Percentiles rank a stretch among this genome's conserved stretches.
These are phyloP conservation scores for Scopus umbretta DNA, from an alignment of 2,113 vertebrate species.

Conservation along the genomic window DNA sequence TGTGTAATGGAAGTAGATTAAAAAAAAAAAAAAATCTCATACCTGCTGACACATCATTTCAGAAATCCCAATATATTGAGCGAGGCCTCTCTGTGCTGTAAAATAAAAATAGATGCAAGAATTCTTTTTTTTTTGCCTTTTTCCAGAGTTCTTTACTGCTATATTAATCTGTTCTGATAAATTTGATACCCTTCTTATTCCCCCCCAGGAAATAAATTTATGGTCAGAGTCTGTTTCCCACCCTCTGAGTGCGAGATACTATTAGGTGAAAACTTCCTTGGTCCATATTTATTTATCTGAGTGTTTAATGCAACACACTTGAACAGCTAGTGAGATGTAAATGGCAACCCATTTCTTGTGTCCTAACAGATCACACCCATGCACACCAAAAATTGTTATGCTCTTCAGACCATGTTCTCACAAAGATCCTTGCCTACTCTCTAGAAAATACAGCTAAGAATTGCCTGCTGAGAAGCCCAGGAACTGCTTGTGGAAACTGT, in stretches of 20 bases:
- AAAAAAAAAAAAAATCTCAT: neutral
- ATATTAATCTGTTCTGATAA: neutral
- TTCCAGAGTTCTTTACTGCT: neutral
- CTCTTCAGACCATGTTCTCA: neutral
- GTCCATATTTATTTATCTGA: neutral
- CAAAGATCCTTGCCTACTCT: neutral
- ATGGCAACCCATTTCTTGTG: neutral
- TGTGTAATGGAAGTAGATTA: neutral
- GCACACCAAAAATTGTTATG: neutral
- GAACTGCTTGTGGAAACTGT: neutral
- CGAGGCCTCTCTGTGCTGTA: neutral
- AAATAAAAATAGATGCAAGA: neutral
- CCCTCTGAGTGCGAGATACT: neutral
- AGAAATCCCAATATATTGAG: neutral
- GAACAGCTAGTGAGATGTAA: neutral
- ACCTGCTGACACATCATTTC: neutral
- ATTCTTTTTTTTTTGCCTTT: neutral
- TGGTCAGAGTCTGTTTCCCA: neutral
- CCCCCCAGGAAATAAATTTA: neutral
- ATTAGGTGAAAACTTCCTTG: neutral
- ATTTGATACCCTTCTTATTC: neutral
- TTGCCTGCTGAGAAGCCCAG: neutral
- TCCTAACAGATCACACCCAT: too few relatives aligned
- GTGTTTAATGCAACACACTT: neutral
- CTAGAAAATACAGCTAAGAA: neutral